These are phyloP conservation scores for Drosophila lacertosa DNA, from an alignment of 1,140 invertebrate species.

Conservation along the genomic window DNA sequence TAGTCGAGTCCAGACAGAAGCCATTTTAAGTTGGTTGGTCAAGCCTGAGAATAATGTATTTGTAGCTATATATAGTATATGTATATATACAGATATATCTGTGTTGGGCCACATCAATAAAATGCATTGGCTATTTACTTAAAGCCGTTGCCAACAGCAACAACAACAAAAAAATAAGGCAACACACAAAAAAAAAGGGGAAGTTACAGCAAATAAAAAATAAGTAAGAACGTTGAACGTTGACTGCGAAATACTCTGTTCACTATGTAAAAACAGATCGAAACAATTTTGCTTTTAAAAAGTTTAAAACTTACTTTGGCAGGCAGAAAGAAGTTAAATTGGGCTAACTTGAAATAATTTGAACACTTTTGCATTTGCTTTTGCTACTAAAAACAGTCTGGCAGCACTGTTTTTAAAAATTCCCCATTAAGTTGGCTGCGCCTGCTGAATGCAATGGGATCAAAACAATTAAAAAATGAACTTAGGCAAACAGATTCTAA, in stretches of 20 bases:
- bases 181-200: slow-evolving; percentile 14
- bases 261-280: too few relatives aligned
- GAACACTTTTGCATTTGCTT: too few relatives aligned
- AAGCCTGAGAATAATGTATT: too few relatives aligned
- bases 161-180: slow-evolving; percentile 28
- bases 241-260: slow-evolving; percentile 5
- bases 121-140: slow-evolving; percentile 38
- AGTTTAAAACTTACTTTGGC: neutral
- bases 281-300: too few relatives aligned
- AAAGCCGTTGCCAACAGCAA: slow-evolving; percentile 38
- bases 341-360: too few relatives aligned
- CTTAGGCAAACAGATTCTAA: neutral
- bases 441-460: neutral
- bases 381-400: neutral
- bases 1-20: neutral
- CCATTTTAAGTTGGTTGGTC: too few relatives aligned
- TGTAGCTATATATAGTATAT: neutral
- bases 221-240: neutral
- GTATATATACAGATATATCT: neutral
- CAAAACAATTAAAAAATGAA: neutral
- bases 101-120: slow-evolving; percentile 29
- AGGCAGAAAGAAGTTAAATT: too few relatives aligned
- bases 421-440: slow-evolving; percentile 6
- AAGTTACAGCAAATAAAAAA: slow-evolving; percentile 34
- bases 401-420: slow-evolving; percentile 2